Conservation (phyloP, 2,888 invertebrate genomes). For the Cantharis lateralis region DNA sequence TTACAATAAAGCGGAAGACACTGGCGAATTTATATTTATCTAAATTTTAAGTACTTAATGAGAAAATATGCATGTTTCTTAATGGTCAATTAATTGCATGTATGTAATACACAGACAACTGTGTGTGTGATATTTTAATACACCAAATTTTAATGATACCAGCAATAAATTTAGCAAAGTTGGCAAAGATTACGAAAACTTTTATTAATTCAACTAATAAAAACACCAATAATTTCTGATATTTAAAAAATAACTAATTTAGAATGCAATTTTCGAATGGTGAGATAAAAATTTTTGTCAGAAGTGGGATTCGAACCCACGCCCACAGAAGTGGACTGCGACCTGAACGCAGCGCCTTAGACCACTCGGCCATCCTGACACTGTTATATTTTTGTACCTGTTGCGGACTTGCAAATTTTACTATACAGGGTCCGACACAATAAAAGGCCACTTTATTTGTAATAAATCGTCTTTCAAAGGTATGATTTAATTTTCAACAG, state of each 20-base stretch:
- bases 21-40: background rate
- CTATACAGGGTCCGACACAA: background rate
- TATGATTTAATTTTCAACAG: too few species aligned
- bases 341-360: slow-evolving; percentile 84
- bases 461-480: too few species aligned
- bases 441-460: too few species aligned
- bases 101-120: background rate
- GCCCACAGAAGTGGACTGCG: slow-evolving; percentile 79
- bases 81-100: background rate
- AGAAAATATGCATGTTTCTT: background rate
- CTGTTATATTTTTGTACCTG: background rate
- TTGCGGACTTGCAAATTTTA: background rate
- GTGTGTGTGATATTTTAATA: background rate
- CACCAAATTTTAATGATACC: background rate
- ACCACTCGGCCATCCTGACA: slow-evolving; percentile 90
- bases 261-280: background rate
- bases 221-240: background rate
- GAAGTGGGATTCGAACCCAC: slow-evolving; percentile 85
- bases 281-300: slow-evolving; percentile 57
- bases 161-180: background rate
- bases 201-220: background rate
- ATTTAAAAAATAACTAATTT: too few species aligned
- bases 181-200: background rate
- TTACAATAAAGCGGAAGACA: background rate
- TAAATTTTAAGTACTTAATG: background rate